Evolutionary conservation across 2,113 vertebrate genomes (phyloP).

Genomic region (Macquaria australasica): DNA sequence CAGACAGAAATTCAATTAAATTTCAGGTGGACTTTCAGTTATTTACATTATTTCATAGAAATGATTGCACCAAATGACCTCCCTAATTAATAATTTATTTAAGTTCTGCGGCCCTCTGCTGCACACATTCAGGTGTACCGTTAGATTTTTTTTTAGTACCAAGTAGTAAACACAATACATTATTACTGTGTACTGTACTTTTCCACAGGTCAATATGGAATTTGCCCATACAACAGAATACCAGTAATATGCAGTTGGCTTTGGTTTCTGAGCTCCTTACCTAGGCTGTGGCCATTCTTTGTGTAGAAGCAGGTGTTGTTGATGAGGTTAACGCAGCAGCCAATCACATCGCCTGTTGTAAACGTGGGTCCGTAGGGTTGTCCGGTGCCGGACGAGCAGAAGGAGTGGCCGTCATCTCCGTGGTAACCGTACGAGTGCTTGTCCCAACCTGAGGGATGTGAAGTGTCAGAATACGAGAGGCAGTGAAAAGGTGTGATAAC

Average conservation of each 20-base stretch:
- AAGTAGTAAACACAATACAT: background rate
- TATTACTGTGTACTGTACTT: too few relatives aligned
- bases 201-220: background rate
- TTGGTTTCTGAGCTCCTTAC: slow-evolving; percentile 69
- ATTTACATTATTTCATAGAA: background rate
- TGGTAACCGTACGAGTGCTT: slow-evolving; percentile 99
- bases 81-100: too few relatives aligned
- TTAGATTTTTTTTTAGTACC: background rate
- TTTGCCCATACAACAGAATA: too few relatives aligned
- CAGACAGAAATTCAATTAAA: background rate
- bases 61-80: background rate
- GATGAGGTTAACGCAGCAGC: slow-evolving; percentile 99
- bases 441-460: slow-evolving; percentile 90
- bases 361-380: slow-evolving; percentile 98
- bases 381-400: slow-evolving; percentile 97
- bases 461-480: background rate
- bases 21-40: background rate
- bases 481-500: background rate
- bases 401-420: slow-evolving; percentile 97
- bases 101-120: background rate
- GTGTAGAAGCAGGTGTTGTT: slow-evolving; percentile 99
- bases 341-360: slow-evolving; percentile 97
- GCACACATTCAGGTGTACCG: background rate
- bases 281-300: slow-evolving; percentile 97
- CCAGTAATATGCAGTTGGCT: too few relatives aligned